phyloP scores from a whole-genome alignment of 2,888 invertebrate species.

The Leptogaster cylindrica region DNA sequence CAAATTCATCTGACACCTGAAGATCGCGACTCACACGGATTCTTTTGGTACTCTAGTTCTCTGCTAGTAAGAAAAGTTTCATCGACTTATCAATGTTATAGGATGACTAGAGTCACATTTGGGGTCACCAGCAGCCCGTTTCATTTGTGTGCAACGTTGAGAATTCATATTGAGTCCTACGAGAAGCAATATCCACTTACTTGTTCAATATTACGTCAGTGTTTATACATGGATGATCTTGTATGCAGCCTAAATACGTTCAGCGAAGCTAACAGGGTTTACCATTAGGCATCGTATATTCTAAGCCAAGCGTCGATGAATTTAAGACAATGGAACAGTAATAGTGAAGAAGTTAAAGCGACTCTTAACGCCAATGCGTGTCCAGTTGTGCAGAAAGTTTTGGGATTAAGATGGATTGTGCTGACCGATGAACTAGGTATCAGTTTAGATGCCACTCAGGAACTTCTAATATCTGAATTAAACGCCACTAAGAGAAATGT shows the following conservation, averaged over 20 bases:
- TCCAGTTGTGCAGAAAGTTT: not conserved
- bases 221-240: conserved; percentile 7
- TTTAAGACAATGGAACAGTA: conserved; percentile 2
- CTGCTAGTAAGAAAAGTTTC: no score
- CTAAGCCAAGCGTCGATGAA: not conserved
- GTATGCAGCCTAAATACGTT: not conserved
- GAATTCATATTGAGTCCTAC: not conserved
- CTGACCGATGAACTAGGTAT: not conserved
- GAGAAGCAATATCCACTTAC: not conserved
- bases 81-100: no score
- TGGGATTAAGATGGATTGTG: conserved; percentile 2
- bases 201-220: not conserved
- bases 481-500: conserved; percentile 2
- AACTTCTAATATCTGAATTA: no score
- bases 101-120: conserved; percentile 4
- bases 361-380: not conserved
- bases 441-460: not conserved
- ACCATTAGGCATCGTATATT: not conserved
- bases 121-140: not conserved
- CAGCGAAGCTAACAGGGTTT: not conserved
- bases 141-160: not conserved
- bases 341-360: not conserved
- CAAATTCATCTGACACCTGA: no score
- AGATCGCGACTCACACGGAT: no score
- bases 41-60: no score